A percentile compares a stretch with the other conserved stretches of the same genome.
phyloP scores from a whole-genome alignment of 2,113 vertebrate species.

The Penelope pileata region DNA sequence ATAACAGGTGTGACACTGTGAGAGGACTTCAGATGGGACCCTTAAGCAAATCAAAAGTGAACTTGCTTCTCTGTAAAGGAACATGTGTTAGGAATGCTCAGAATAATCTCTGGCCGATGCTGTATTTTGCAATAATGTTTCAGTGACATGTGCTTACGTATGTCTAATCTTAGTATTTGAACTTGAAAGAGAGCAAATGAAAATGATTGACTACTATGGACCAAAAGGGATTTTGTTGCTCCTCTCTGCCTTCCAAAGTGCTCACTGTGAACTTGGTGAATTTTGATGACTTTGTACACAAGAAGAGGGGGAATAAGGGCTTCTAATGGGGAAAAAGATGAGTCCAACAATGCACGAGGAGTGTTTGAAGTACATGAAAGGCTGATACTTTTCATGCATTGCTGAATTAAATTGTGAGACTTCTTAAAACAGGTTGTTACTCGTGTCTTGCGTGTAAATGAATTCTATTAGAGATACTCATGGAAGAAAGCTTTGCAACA shows the following conservation, averaged over 20 bases:
- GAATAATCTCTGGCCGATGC: background rate
- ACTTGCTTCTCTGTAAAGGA: background rate
- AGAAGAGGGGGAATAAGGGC: background rate
- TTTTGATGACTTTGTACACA: background rate
- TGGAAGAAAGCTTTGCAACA: background rate
- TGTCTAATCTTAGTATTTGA: background rate
- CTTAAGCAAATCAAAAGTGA: background rate
- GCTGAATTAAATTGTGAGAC: background rate
- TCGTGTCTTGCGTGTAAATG: background rate
- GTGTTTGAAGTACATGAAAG: background rate
- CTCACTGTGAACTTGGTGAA: background rate
- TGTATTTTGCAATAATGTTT: background rate
- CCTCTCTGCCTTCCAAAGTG: background rate
- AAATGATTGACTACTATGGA: background rate
- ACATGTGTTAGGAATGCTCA: background rate
- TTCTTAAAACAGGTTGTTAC: background rate
- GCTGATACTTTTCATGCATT: background rate
- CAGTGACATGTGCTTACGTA: background rate
- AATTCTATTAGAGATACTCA: background rate
- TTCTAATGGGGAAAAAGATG: background rate
- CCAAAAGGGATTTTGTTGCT: background rate
- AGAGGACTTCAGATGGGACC: background rate
- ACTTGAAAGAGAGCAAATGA: background rate
- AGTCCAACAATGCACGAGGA: background rate
- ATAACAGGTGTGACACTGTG: background rate